Base-by-base conservation (phyloP, 1,140 invertebrate species). In the Papilio xuthus region DNA sequence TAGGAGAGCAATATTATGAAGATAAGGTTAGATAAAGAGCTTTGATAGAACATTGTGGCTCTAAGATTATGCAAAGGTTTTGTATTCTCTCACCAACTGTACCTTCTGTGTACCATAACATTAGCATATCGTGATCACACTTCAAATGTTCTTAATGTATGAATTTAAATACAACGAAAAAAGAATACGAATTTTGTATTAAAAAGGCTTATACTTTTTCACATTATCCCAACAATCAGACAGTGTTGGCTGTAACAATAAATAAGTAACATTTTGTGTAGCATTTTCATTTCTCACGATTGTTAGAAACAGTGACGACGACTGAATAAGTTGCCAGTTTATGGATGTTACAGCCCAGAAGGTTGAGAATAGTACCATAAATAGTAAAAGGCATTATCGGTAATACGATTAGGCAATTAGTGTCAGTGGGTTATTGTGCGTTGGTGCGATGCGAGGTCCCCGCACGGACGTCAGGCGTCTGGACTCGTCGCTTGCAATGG, bases 331-430 rank as follows among this genome's bases (percentile, higher is more conserved):
- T 60, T 26, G 56, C 23, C 23, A 23, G 23, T 23, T 60, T 60
- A 53, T 53, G 50, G 50, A 53, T 53, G 44, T 47, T 47, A 23
- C 10, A 60, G 23, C 56, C 23, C 20, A 26, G 26, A 60, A 26
- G 56, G 2, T 60, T 60, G 56, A 7, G 20, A 15, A 28, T 9
- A 67, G 60, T 67, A 28, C 26, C 26, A 67, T 28, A 67, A 67
- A 28, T 60, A 23, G 23, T 32, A 67, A 12, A 4, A 67, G 13
- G 60, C 23, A 67, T 67, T 67, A 67, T 67, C 60, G 60, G 26
- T 67, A 67, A 67, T 67, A 67, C 60, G 60, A 67, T 28, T 67
- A 73, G 42, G 20, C 71, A 44, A 73, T 73, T 73, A 73, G 42
- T 73, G 42, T 73, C 37, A 73, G 37, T 73, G 12, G 71, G 71